A percentile compares a stretch with the other conserved stretches of the same genome.
Conservation (phyloP, 1,140 invertebrate genomes). For the Acromyrmex echinatior region DNA sequence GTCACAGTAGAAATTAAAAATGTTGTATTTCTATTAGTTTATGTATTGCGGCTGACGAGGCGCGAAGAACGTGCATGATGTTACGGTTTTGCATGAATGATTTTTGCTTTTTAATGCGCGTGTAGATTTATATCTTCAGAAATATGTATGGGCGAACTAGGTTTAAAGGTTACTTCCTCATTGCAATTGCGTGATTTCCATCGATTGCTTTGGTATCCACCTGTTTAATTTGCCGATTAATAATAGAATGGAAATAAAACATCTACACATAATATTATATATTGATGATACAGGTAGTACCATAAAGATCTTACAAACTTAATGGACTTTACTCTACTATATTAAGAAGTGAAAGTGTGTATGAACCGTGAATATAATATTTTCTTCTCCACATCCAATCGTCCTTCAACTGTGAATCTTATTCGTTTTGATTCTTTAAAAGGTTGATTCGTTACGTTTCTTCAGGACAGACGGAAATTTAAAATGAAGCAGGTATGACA, state of each 20-base stretch:
- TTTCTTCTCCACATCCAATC: neutral
- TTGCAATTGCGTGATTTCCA: constrained; percentile 57
- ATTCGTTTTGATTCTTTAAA: neutral
- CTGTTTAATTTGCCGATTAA: constrained; percentile 17
- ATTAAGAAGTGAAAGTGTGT: constrained; percentile 1
- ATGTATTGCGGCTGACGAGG: constrained; percentile 5
- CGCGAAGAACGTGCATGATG: constrained; percentile 12
- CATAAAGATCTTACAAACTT: constrained; percentile 14
- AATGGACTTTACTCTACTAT: neutral
- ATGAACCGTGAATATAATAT: constrained; percentile 28
- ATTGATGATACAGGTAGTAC: constrained; percentile 9
- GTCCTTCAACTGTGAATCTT: neutral
- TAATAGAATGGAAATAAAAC: constrained; percentile 23
- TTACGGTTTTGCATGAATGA: constrained; percentile 39
- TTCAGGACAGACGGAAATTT: constrained; percentile 4
- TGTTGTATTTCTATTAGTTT: constrained; percentile 43
- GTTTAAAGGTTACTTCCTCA: constrained; percentile 65
- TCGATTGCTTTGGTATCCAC: constrained; percentile 8
- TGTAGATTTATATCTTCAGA: constrained; percentile 67
- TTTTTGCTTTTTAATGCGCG: constrained; percentile 46
- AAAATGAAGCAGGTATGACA: constrained; percentile 59
- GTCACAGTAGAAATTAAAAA: neutral
- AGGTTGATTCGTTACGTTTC: constrained; percentile 42
- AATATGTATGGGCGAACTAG: constrained; percentile 21
- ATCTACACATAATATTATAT: neutral